Evolutionary conservation across 1,140 invertebrate genomes (phyloP), one percentile per base, ranked within the genome.

Genomic region (Saccostrea echinata): DNA sequence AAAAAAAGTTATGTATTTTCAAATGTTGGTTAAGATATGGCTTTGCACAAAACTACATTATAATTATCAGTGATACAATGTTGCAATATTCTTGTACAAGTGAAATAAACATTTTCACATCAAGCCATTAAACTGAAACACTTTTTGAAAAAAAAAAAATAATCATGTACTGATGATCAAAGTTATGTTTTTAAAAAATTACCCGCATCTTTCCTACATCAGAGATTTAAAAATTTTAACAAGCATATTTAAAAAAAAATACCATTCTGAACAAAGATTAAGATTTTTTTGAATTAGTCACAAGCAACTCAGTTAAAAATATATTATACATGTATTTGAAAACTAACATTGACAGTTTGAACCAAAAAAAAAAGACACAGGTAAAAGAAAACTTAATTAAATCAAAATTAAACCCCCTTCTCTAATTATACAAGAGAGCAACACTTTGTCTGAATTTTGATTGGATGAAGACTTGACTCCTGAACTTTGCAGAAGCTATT

Each of bases 391-490:
- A 80, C 6, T 51, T 43, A 51, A 82, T 52, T 13, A 82, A n/a
- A 21, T 92, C 86, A 33, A 93, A 27, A 71, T 27, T 30, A 71
- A 71, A 71, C 11, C 24, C 35, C n/a, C 24, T 27, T 71, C 16
- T 24, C 68, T 33, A 13, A n/a, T 93, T 87, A 94, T 24, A 94
- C 93, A 27, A 94, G 88, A 83, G 93, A 93, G 87, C 93, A 94
- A 88, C 93, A 94, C 85, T 93, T 94, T 30, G 92, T 92, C 71
- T 93, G 91, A 24, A 92, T 86, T 51, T 91, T 91, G 11, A 92
- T 82, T n/a, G 88, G 88, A n/a, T 82, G 57, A 68, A 90, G 55
- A 33, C 87, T 80, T 24, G 86, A 71, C 27, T 87, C 83, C 33
- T 89, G 88, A 35, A 88, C 53, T 76, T 92, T 91, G 87, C 91